Evolutionary conservation across 2,113 vertebrate species (phyloP).

Genomic region (Bettongia penicillata): DNA sequence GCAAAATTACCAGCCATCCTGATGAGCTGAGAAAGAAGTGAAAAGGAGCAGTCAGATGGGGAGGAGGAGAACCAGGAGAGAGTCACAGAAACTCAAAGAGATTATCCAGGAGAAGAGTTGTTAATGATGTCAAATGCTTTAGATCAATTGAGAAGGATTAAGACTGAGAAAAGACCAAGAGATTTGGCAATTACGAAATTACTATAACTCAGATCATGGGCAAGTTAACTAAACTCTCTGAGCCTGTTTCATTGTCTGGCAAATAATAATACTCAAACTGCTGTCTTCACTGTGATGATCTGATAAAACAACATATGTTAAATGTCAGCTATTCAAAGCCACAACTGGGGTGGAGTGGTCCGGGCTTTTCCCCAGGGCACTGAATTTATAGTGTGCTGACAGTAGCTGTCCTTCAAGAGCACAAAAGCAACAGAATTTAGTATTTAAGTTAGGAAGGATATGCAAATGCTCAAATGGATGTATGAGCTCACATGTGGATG

Average conservation of each 20-base stretch:
- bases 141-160: neutral
- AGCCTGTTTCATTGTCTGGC: neutral
- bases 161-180: neutral
- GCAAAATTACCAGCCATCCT: no score
- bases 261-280: neutral
- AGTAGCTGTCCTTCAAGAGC: neutral
- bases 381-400: neutral
- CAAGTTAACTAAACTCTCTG: neutral
- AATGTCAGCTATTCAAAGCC: neutral
- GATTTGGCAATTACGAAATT: neutral
- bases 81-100: neutral
- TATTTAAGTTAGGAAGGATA: neutral
- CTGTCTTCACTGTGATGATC: neutral
- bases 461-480: neutral
- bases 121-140: neutral
- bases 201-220: neutral
- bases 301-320: neutral
- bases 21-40: neutral
- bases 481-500: neutral
- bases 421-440: neutral
- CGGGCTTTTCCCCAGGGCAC: neutral
- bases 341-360: neutral
- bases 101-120: neutral
- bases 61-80: neutral
- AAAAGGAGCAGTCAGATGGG: neutral